Evolutionary conservation across 2,113 vertebrate species (phyloP), one percentile per base, ranked within the genome.

Genomic region (Toxotes jaculatrix): DNA sequence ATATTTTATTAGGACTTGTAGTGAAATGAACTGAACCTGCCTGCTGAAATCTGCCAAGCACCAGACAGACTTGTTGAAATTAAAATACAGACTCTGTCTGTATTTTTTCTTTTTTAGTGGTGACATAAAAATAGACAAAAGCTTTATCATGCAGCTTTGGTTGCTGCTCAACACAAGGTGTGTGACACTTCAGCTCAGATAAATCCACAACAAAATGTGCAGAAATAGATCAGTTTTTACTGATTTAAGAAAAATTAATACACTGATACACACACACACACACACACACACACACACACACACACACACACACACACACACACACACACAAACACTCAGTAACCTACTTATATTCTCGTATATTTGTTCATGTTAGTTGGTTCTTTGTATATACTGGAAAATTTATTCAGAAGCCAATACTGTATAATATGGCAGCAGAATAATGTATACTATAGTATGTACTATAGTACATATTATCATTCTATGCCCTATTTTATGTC

Each of bases 121-220:
- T 8, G n/a, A 36, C 34, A 74, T 40, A 75, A 87, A 77, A 87
- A 75, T 40, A 59, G 64, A 84, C 59, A 38, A 68, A 85, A 55
- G 68, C 70, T 76, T 77, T 32, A 43, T 84, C 32, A 0, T 11
- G 68, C n/a, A 31, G 66, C 78, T 88, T 88, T 86, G 83, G 83
- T 77, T 38, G 66, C 38, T 49, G 47, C 31, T 40, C 53, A 69
- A 62, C 13, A 76, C 36, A 34, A 49, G 36, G 59, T 34, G 64
- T 12, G 55, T 32, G 53, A 76, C 43, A 53, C 34, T 42, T 49
- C 53, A 70, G 60, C 16, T 73, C 32, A 51, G 55, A 80, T 61
- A 45, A 70, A 79, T 45, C 59, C 7, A 49, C 23, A 42, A 21
- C 34, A 77, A 60, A 74, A 57, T 42, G 56, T 70, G 7, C 8